A percentile compares a stretch with the other conserved stretches of the same genome.
phyloP scores from a whole-genome alignment of 2,797 vertebrate genomes.

The Lepidocolaptes lacrymiger region DNA sequence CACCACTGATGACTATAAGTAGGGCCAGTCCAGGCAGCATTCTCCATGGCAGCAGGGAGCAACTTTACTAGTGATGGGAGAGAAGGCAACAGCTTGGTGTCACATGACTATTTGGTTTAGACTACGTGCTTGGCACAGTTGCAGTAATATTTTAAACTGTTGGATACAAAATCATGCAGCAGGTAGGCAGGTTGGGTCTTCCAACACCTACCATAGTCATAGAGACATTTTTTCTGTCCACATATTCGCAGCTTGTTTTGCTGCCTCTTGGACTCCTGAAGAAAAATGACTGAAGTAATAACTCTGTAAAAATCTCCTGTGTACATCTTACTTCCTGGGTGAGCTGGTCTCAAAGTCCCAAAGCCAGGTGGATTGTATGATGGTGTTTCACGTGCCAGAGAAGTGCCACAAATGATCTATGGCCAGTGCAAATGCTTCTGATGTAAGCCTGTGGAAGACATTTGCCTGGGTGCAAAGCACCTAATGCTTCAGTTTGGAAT shows the following conservation, averaged over 20 bases:
- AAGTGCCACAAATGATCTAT: conserved; percentile 26
- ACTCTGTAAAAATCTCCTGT: neutral
- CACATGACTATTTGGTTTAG: neutral
- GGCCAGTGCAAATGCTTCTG: neutral
- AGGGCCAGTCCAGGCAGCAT: neutral
- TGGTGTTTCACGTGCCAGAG: neutral
- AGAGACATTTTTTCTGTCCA: neutral
- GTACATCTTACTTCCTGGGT: neutral
- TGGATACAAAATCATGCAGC: neutral
- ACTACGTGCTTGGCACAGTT: neutral
- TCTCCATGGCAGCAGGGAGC: neutral
- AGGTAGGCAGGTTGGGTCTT: neutral
- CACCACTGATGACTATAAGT: neutral
- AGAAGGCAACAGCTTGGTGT: neutral
- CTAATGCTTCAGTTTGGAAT: neutral
- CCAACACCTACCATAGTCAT: rapidly evolving
- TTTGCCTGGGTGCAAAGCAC: neutral
- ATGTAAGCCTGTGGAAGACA: neutral
- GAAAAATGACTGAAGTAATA: neutral
- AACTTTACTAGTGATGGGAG: neutral
- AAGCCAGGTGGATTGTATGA: neutral
- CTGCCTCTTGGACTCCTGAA: neutral
- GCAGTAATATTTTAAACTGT: neutral
- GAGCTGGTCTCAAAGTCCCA: neutral
- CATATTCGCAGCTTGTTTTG: neutral